Conservation (phyloP, 2,888 invertebrate genomes). For the Diaperis boleti region DNA sequence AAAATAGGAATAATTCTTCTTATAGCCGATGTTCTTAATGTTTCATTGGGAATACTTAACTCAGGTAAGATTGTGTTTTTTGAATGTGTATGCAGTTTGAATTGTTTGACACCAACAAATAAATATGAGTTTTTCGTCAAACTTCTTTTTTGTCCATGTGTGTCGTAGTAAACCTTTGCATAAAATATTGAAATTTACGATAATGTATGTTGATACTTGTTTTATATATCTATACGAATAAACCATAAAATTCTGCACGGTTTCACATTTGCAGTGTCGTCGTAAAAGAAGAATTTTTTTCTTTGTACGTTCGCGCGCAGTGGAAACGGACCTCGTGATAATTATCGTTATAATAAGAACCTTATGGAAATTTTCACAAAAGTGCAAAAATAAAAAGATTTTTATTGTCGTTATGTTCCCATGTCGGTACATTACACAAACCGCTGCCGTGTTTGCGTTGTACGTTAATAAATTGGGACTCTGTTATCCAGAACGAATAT, state of each 20-base stretch:
- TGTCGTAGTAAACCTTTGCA: constrained; percentile 31
- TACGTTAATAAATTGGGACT: constrained; percentile 38
- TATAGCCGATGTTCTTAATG: constrained; percentile 41
- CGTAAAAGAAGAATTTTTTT: constrained; percentile 10
- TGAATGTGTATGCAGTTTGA: constrained; percentile 1
- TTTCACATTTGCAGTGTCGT: constrained; percentile 1
- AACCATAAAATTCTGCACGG: constrained; percentile 6
- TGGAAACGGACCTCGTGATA: neutral
- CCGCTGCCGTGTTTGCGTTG: constrained; percentile 28
- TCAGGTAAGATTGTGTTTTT: constrained; percentile 50
- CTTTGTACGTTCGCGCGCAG: neutral
- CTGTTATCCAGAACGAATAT: constrained; percentile 38
- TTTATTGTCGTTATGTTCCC: neutral
- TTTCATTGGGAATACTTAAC: constrained; percentile 50
- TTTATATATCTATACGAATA: neutral
- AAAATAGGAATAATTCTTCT: constrained; percentile 40
- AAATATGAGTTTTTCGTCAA: too few relatives aligned
- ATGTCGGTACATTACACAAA: constrained; percentile 33
- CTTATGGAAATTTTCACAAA: neutral
- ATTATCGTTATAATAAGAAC: neutral
- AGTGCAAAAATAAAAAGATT: constrained; percentile 8
- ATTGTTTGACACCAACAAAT: too few relatives aligned
- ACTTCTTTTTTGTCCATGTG: too few relatives aligned
- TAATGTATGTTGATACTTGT: too few relatives aligned
- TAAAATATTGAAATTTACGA: constrained; percentile 16